Evolutionary conservation across 2,888 invertebrate species (phyloP).

Genomic region (Malthinus seriepunctatus): DNA sequence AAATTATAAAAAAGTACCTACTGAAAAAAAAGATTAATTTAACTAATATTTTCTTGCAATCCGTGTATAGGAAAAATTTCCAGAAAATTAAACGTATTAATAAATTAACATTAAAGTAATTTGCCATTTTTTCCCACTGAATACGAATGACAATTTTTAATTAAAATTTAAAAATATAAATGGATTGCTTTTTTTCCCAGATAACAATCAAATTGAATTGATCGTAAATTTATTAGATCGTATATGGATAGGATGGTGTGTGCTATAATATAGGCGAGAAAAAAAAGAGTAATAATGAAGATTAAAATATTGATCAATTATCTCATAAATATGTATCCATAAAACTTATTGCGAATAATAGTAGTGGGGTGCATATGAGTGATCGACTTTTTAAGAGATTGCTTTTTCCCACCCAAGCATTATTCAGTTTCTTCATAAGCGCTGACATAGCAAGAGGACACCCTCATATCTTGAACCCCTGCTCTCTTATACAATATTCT

Average conservation of each 20-base stretch:
- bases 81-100: too few relatives aligned
- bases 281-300: constrained; percentile 5
- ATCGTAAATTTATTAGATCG: background rate
- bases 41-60: too few relatives aligned
- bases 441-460: constrained; percentile 43
- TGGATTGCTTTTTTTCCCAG: too few relatives aligned
- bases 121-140: too few relatives aligned
- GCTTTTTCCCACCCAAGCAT: constrained; percentile 46
- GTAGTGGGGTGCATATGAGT: constrained; percentile 41
- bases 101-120: too few relatives aligned
- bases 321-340: constrained; percentile 35
- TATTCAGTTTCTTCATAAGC: constrained; percentile 49
- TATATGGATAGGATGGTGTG: background rate
- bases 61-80: too few relatives aligned
- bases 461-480: constrained; percentile 31
- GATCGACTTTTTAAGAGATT: constrained; percentile 51
- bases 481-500: constrained; percentile 24
- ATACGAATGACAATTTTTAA: too few relatives aligned
- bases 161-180: too few relatives aligned
- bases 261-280: background rate
- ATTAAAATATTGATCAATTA: constrained; percentile 22
- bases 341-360: constrained; percentile 20
- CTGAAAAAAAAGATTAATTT: too few relatives aligned
- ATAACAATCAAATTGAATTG: constrained; percentile 2
- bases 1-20: too few relatives aligned